Conservation (phyloP, 1,140 invertebrate genomes). For the Magallana gigas region DNA sequence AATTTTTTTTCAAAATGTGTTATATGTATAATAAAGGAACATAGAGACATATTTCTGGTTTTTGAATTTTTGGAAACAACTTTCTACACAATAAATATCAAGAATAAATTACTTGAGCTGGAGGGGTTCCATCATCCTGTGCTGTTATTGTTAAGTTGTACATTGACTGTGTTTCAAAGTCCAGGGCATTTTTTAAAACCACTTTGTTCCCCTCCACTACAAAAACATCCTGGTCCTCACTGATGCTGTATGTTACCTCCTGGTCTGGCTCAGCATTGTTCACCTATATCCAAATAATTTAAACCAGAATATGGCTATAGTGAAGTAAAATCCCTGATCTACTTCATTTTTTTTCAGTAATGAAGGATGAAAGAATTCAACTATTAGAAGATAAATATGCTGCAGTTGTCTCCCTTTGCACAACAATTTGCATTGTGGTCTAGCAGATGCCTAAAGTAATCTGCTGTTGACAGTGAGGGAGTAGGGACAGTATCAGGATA, state of each 20-base stretch:
- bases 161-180: slow-evolving; percentile 56
- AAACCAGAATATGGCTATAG: no score
- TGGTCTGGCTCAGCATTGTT: slow-evolving; percentile 60
- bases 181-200: slow-evolving; percentile 46
- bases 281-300: slow-evolving; percentile 38
- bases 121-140: slow-evolving; percentile 57
- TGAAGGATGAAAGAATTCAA: no score
- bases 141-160: slow-evolving; percentile 54
- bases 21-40: no score
- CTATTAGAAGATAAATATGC: no score
- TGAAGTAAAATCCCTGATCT: no score
- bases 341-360: no score
- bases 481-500: neutral
- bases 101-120: slow-evolving; percentile 52
- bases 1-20: no score
- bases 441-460: no score
- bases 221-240: slow-evolving; percentile 47
- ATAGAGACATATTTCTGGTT: no score
- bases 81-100: neutral
- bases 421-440: no score
- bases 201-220: slow-evolving; percentile 45
- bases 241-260: slow-evolving; percentile 46
- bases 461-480: no score
- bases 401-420: no score
- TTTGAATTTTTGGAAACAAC: neutral